Evolutionary conservation across 2,888 invertebrate genomes (phyloP).

Genomic region (Chirona hameri): DNA sequence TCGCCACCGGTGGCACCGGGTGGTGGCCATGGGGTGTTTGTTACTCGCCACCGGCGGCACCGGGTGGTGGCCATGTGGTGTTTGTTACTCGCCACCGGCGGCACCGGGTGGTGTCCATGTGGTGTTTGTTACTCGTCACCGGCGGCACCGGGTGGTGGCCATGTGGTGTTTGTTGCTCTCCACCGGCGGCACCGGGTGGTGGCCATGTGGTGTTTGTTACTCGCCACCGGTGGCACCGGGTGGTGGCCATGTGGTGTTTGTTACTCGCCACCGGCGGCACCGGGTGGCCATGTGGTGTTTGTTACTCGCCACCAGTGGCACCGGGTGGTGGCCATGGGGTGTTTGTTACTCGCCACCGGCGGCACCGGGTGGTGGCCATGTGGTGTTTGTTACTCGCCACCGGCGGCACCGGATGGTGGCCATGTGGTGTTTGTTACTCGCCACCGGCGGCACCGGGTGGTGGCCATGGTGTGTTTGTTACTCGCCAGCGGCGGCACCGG

Average conservation of each 20-base stretch:
- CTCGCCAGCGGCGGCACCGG: not conserved
- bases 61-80: not conserved
- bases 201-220: not conserved
- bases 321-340: not conserved
- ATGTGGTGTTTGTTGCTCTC: not conserved
- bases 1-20: not conserved
- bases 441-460: not conserved
- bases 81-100: not conserved
- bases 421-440: not conserved
- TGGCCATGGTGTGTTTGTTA: not conserved
- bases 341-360: not conserved
- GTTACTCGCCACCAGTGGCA: not conserved
- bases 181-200: not conserved
- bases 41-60: not conserved
- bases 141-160: not conserved
- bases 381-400: not conserved
- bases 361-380: not conserved
- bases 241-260: not conserved
- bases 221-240: not conserved
- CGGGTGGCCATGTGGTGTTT: not conserved
- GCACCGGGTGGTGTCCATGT: not conserved
- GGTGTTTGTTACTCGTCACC: not conserved
- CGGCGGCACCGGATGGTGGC: not conserved
- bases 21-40: not conserved
- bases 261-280: not conserved